A percentile compares a stretch with the other conserved stretches of the same genome.
phyloP scores from a whole-genome alignment of 2,888 invertebrate species.

The Linnaemya vulpina region DNA sequence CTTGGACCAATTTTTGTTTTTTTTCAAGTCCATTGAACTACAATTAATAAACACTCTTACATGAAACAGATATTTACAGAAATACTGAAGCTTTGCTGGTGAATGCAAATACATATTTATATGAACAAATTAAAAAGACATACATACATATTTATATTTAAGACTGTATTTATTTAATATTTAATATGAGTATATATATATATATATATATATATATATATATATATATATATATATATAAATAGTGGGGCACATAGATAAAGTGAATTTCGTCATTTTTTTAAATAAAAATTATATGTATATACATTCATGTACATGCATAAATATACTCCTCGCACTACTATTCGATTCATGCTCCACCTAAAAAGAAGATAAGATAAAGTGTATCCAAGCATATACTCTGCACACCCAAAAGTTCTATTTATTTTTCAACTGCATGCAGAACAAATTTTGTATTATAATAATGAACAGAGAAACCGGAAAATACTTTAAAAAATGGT shows the following conservation, averaged over 20 bases:
- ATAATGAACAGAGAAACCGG: background rate
- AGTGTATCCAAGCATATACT: background rate
- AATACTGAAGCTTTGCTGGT: background rate
- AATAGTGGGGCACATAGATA: background rate
- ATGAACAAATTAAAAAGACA: background rate
- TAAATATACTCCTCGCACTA: background rate
- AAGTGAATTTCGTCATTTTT: conserved; percentile 1
- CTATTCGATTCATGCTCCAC: background rate
- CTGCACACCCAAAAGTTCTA: conserved; percentile 4
- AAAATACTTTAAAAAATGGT: too few relatives aligned
- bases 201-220: background rate
- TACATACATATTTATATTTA: too few relatives aligned
- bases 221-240: background rate
- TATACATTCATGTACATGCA: background rate
- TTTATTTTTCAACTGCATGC: conserved; percentile 27
- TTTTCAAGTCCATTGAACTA: conserved; percentile 51
- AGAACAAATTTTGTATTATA: background rate
- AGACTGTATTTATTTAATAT: background rate
- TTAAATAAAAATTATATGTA: conserved; percentile 1
- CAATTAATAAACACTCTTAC: background rate
- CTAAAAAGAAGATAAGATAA: conserved; percentile 44
- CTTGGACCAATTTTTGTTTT: conserved; percentile 34
- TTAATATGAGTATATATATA: too few relatives aligned
- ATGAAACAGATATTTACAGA: background rate
- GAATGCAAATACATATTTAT: background rate